Conservation (phyloP, 1,140 invertebrate genomes). For the Drosophila grimshawi region DNA sequence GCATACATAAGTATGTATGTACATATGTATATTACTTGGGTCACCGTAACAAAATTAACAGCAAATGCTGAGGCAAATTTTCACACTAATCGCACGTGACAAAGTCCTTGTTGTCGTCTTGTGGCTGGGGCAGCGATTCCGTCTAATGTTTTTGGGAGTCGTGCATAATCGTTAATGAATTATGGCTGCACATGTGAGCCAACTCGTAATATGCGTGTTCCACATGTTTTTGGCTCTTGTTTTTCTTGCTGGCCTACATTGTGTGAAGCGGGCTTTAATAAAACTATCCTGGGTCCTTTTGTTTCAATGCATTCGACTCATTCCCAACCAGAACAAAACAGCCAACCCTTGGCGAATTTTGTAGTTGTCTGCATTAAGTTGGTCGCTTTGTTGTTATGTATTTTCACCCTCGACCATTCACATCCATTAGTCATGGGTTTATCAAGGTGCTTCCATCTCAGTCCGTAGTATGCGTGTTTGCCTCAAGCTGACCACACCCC, state of each 20-base stretch:
- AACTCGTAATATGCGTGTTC: slow-evolving; percentile 56
- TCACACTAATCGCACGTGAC: slow-evolving; percentile 51
- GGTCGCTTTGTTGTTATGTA: slow-evolving; percentile 55
- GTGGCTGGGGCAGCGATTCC: slow-evolving; percentile 1
- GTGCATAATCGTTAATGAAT: slow-evolving; percentile 82
- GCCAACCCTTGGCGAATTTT: slow-evolving; percentile 31
- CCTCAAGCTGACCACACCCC: slow-evolving; percentile 31
- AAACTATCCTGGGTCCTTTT: slow-evolving; percentile 71
- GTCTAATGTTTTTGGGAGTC: slow-evolving; percentile 59
- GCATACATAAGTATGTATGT: neutral
- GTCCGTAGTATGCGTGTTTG: slow-evolving; percentile 14
- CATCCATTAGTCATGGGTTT: slow-evolving; percentile 70
- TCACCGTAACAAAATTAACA: slow-evolving; percentile 61
- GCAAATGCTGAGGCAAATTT: slow-evolving; percentile 62
- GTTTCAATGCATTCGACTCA: slow-evolving; percentile 72
- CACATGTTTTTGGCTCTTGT: slow-evolving; percentile 70
- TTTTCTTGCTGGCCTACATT: slow-evolving; percentile 18
- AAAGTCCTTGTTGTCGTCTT: slow-evolving; percentile 20
- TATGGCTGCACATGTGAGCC: slow-evolving; percentile 45
- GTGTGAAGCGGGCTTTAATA: slow-evolving; percentile 52
- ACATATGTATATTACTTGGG: slow-evolving; percentile 15
- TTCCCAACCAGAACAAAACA: slow-evolving; percentile 37
- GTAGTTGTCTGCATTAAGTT: slow-evolving; percentile 66
- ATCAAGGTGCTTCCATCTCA: slow-evolving; percentile 74
- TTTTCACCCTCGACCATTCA: slow-evolving; percentile 53